Percentiles rank a stretch among this genome's conserved stretches.
Evolutionary conservation across 2,113 vertebrate genomes (phyloP).

Genomic region (Seriola dumerili): DNA sequence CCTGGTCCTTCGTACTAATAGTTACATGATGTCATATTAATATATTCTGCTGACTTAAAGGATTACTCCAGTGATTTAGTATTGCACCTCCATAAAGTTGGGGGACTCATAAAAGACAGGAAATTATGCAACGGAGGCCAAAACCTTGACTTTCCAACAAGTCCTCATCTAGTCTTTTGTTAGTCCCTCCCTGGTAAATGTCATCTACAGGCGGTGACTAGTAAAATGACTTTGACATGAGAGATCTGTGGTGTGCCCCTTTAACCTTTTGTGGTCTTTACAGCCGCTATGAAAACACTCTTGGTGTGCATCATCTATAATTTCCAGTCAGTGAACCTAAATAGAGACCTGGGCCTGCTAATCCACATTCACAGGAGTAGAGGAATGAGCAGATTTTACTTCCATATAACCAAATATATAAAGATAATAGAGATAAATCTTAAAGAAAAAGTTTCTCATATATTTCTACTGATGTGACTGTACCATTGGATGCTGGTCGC

Average conservation of each 20-base stretch:
- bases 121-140: too few relatives aligned
- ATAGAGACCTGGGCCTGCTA: neutral
- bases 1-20: too few relatives aligned
- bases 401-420: neutral
- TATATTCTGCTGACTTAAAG: too few relatives aligned
- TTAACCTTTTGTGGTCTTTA: constrained; percentile 8
- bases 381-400: neutral
- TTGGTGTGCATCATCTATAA: neutral
- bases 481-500: constrained; percentile 1
- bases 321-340: neutral
- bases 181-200: too few relatives aligned
- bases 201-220: neutral
- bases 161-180: neutral
- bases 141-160: too few relatives aligned
- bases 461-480: neutral
- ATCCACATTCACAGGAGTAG: neutral
- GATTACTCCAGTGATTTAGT: too few relatives aligned
- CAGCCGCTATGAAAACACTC: constrained; percentile 6
- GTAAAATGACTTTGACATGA: neutral
- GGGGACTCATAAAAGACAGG: too few relatives aligned
- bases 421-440: neutral
- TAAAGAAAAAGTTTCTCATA: neutral
- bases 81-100: too few relatives aligned
- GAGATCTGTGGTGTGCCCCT: neutral
- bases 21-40: too few relatives aligned